Evolutionary conservation across 2,113 vertebrate genomes (phyloP).

Genomic region (Sander lucioperca): DNA sequence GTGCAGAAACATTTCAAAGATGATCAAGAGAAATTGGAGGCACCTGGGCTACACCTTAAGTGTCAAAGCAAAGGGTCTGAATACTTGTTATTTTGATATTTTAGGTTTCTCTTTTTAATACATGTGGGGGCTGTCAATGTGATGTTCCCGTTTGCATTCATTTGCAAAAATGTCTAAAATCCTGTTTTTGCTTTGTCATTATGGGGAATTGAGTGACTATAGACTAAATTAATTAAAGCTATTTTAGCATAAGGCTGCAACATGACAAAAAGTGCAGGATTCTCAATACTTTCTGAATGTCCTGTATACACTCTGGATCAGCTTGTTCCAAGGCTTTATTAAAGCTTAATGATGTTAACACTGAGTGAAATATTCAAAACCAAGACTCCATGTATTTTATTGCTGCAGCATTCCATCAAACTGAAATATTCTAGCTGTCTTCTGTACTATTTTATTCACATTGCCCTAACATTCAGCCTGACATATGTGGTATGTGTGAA

Average conservation of each 20-base stretch:
- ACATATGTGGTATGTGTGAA: not conserved
- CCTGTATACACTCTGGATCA: not conserved
- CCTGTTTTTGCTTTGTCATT: not conserved
- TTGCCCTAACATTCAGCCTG: not conserved
- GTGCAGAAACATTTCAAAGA: not conserved
- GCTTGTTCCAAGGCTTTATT: not conserved
- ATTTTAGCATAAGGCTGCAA: not conserved
- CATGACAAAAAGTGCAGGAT: not conserved
- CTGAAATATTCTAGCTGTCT: not conserved
- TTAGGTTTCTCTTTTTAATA: not conserved
- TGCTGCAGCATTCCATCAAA: not conserved
- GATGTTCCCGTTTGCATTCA: too few relatives aligned
- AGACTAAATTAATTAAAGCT: not conserved
- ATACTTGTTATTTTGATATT: not conserved
- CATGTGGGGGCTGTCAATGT: too few relatives aligned
- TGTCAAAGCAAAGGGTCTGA: not conserved
- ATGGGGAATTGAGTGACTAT: too few relatives aligned
- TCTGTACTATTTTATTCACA: not conserved
- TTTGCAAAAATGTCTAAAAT: not conserved
- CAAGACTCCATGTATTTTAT: not conserved
- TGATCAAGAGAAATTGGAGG: not conserved
- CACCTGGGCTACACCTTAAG: not conserved
- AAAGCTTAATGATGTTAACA: not conserved
- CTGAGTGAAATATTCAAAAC: not conserved
- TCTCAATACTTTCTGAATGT: not conserved